A percentile compares a stretch with the other conserved stretches of the same genome.
Conservation (phyloP, 64 coral and sea anemone species). For the Stichodactyla helianthus region DNA sequence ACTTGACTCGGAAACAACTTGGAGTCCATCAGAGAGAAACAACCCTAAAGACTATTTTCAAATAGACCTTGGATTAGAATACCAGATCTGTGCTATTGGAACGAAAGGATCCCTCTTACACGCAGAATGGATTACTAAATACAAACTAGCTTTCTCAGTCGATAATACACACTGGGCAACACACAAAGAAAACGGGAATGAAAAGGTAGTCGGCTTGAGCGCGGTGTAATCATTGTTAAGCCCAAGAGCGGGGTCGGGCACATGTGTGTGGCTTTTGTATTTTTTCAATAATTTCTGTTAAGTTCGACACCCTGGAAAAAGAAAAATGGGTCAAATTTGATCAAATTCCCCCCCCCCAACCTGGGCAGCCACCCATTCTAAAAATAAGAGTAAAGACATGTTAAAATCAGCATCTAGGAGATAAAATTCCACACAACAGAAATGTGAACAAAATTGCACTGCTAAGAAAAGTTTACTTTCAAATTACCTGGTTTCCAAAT, state of each 20-base stretch:
- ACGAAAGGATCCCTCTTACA: neutral
- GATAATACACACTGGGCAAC: neutral
- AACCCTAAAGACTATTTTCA: slow-evolving; percentile 1
- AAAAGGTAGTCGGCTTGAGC: neutral
- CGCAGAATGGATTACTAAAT: neutral
- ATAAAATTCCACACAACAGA: too few species aligned
- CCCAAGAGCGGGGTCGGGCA: too few species aligned
- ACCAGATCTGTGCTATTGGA: neutral
- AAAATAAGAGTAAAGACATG: too few species aligned
- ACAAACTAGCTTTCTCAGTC: neutral
- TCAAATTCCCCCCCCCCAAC: too few species aligned
- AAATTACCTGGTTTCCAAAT: too few species aligned
- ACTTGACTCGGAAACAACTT: neutral
- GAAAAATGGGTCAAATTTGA: too few species aligned
- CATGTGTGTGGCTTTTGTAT: neutral
- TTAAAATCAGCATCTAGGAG: too few species aligned
- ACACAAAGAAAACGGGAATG: neutral
- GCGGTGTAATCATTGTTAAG: neutral
- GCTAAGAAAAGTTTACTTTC: too few species aligned
- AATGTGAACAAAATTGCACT: too few species aligned
- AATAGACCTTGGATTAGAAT: neutral
- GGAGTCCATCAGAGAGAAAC: neutral
- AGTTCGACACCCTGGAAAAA: too few species aligned
- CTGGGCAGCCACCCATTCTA: too few species aligned
- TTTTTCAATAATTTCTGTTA: neutral